Percentiles rank a stretch among this genome's conserved stretches.
These are phyloP conservation scores for Chaetorhynchus papuensis DNA, from an alignment of 2,113 vertebrate genomes.

Conservation along the genomic window DNA sequence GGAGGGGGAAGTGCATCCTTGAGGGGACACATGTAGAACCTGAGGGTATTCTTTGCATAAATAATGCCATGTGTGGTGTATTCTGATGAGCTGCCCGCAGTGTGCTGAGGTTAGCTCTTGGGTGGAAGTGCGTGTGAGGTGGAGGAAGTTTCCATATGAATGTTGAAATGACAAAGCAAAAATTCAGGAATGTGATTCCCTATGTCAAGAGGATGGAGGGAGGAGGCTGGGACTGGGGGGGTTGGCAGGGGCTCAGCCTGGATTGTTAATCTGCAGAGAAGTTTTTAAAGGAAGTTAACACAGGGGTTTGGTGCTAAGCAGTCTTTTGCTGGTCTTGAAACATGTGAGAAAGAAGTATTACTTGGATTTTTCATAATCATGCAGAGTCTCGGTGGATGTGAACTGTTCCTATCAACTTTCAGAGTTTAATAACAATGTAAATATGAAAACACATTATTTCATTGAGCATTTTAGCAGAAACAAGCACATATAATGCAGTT, in stretches of 20 bases:
- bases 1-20: not conserved
- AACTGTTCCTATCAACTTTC: not conserved
- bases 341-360: not conserved
- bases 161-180: not conserved
- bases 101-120: not conserved
- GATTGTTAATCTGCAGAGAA: not conserved
- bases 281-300: not conserved
- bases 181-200: fast-evolving
- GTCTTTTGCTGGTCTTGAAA: not conserved
- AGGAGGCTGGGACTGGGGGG: not conserved
- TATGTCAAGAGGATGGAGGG: not conserved
- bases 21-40: not conserved
- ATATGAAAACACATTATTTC: not conserved
- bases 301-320: not conserved
- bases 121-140: not conserved
- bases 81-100: fast-evolving
- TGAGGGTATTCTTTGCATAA: not conserved
- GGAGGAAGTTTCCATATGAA: not conserved
- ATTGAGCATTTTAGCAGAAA: not conserved
- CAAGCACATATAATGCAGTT: not conserved
- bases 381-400: not conserved
- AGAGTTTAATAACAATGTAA: not conserved
- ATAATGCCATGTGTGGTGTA: not conserved
- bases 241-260: not conserved
- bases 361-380: not conserved